phyloP scores from a whole-genome alignment of 2,797 vertebrate genomes.

The Nyctalus aviator region DNA sequence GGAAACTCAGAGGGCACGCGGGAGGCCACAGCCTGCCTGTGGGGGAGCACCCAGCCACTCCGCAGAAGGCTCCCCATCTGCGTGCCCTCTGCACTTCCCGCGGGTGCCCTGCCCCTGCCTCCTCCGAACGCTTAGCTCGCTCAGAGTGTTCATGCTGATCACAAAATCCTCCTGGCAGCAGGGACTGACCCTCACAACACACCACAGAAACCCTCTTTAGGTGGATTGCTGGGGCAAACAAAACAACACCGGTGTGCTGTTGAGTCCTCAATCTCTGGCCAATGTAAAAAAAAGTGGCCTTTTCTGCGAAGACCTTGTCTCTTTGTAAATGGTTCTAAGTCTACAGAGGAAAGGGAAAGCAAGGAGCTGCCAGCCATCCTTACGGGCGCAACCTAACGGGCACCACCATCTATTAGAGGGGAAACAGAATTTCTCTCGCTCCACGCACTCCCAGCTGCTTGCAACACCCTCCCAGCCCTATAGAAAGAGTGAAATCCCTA shows the following conservation, averaged over 20 bases:
- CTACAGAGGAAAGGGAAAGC: not conserved
- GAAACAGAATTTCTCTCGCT: not conserved
- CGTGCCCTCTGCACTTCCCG: not conserved
- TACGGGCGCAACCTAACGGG: not conserved
- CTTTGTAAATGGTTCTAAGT: not conserved
- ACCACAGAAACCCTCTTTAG: not conserved
- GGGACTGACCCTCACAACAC: not conserved
- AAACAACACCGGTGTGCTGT: not conserved
- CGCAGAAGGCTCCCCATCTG: not conserved
- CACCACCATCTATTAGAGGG: not conserved
- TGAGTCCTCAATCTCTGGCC: not conserved
- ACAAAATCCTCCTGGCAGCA: not conserved
- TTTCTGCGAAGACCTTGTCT: not conserved
- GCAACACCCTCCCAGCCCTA: not conserved
- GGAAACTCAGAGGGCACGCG: not conserved
- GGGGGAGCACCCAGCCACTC: rapidly evolving
- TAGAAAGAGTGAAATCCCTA: not conserved
- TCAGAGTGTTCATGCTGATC: not conserved
- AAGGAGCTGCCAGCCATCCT: not conserved
- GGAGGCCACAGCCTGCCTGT: not conserved
- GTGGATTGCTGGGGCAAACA: not conserved
- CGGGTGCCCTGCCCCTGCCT: not conserved
- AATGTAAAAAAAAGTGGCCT: not conserved
- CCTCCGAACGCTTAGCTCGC: not conserved
- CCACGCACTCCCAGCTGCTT: not conserved